Evolutionary conservation across 2,888 invertebrate species (phyloP).

Genomic region (Cryptocephalus moraei): DNA sequence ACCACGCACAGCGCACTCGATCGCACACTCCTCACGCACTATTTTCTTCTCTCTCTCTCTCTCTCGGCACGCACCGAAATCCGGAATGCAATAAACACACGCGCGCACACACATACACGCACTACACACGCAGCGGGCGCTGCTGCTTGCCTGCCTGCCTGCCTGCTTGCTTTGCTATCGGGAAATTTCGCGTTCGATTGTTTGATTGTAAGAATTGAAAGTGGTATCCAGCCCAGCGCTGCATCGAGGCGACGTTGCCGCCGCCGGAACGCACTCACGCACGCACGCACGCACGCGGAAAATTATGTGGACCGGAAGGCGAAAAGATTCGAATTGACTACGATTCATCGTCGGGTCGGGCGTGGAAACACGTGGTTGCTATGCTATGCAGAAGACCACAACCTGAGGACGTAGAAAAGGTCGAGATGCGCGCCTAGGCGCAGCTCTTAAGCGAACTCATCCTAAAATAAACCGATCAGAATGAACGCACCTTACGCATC

Average conservation of each 20-base stretch:
- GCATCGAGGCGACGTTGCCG: conserved; percentile 5
- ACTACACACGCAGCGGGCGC: conserved; percentile 12
- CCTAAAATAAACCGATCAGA: no score
- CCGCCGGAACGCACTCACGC: neutral
- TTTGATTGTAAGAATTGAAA: conserved; percentile 11
- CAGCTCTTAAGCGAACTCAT: no score
- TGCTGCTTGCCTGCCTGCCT: conserved; percentile 3
- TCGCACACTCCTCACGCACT: no score
- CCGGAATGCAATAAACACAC: conserved; percentile 20
- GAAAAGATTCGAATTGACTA: neutral
- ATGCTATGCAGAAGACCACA: no score
- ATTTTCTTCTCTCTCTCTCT: neutral
- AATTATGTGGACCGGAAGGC: neutral
- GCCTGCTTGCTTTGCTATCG: conserved; percentile 12
- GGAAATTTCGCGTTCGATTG: conserved; percentile 22
- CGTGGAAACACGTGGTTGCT: no score
- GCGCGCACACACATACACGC: conserved; percentile 13
- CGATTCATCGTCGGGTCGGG: no score
- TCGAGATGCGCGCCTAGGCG: no score
- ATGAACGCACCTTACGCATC: no score
- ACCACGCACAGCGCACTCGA: no score
- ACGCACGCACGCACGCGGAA: neutral
- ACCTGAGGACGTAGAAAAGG: no score
- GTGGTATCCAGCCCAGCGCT: conserved; percentile 5
- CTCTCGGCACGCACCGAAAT: neutral